Conservation (phyloP, 2,888 invertebrate species). For the Orthosia incerta region DNA sequence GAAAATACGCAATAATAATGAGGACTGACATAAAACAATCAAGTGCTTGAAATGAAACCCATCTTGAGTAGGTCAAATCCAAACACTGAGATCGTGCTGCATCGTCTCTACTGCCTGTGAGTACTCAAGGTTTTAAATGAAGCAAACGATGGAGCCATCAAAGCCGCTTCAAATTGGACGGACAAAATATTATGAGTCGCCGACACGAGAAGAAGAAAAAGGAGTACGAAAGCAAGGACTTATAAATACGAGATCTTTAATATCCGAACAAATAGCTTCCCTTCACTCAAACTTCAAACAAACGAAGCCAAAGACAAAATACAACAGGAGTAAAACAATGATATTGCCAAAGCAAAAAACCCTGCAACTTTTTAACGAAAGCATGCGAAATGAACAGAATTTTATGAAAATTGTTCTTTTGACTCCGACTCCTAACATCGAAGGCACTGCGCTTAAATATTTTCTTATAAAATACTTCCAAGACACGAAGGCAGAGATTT, state of each 20-base stretch:
- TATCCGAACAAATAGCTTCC: slow-evolving; percentile 16
- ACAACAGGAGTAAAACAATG: slow-evolving; percentile 27
- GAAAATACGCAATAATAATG: no score
- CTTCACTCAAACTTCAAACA: slow-evolving; percentile 11
- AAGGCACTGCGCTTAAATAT: slow-evolving; percentile 31
- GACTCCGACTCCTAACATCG: slow-evolving; percentile 19
- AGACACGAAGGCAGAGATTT: slow-evolving; percentile 44
- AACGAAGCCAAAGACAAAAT: slow-evolving; percentile 9
- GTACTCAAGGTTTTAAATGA: no score
- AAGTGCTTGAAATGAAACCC: no score
- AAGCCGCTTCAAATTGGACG: no score
- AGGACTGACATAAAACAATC: no score
- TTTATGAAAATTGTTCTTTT: slow-evolving; percentile 59
- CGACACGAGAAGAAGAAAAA: no score
- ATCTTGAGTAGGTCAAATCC: no score
- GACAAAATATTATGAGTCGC: no score
- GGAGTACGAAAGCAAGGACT: background rate
- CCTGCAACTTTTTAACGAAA: slow-evolving; percentile 37
- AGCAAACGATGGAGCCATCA: no score
- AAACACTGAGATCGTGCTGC: no score
- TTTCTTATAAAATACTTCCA: slow-evolving; percentile 34
- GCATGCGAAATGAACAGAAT: slow-evolving; percentile 37
- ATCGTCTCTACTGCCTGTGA: no score
- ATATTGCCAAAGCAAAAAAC: slow-evolving; percentile 32
- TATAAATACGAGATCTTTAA: slow-evolving; percentile 7